Evolutionary conservation across 2,113 vertebrate species (phyloP).

Genomic region (Istiophorus platypterus): DNA sequence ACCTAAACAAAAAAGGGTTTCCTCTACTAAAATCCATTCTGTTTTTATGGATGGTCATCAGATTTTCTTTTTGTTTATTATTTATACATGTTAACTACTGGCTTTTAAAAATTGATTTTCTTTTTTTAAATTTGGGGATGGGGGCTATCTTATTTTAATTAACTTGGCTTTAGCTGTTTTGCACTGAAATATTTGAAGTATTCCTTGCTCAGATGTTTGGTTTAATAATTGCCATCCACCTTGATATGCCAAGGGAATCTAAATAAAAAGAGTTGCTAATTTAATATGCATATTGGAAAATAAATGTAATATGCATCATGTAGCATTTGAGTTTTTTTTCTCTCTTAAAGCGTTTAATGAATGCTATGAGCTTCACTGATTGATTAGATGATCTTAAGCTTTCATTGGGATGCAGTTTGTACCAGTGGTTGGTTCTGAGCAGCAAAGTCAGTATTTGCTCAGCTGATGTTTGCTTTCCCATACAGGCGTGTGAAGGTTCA

Average conservation of each 20-base stretch:
- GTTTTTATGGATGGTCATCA: constrained; percentile 57
- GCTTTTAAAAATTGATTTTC: constrained; percentile 44
- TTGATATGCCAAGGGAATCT: constrained; percentile 47
- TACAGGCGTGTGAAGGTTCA: neutral
- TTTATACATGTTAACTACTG: constrained; percentile 66
- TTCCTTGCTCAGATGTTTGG: constrained; percentile 59
- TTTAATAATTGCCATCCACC: constrained; percentile 40
- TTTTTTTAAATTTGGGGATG: constrained; percentile 30
- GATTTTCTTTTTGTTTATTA: constrained; percentile 39
- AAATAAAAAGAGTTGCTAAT: constrained; percentile 44
- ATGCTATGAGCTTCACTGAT: neutral
- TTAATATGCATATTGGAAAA: constrained; percentile 74
- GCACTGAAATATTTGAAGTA: constrained; percentile 73
- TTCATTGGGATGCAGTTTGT: neutral
- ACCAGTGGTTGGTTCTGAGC: neutral
- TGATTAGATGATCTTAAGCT: neutral
- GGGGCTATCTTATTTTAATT: constrained; percentile 52
- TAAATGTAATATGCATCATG: constrained; percentile 67
- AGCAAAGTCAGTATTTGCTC: neutral
- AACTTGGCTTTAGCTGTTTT: constrained; percentile 78
- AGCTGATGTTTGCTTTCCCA: neutral
- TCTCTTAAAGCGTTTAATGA: neutral
- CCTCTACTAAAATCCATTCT: constrained; percentile 42
- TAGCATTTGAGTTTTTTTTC: constrained; percentile 1
- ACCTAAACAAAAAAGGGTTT: constrained; percentile 24